These are phyloP conservation scores for Carduelis carduelis DNA, from an alignment of 2,797 vertebrate species.

Conservation along the genomic window DNA sequence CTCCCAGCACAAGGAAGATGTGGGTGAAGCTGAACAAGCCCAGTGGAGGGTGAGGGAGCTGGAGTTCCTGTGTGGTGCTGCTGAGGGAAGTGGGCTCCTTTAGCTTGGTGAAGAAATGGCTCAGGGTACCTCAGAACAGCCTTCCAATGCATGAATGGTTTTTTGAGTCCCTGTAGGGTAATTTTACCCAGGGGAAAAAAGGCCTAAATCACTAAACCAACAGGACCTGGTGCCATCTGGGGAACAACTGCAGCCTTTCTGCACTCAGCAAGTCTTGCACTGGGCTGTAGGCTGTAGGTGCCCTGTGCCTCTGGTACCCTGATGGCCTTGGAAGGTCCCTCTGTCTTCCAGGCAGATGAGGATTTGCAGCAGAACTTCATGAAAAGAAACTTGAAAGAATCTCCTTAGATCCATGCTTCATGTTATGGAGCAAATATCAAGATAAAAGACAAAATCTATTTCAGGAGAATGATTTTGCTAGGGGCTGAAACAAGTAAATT, in stretches of 20 bases:
- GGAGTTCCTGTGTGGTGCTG: neutral
- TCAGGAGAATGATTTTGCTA: neutral
- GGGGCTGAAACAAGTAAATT: neutral
- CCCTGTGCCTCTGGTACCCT: neutral
- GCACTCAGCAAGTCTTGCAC: rapidly evolving
- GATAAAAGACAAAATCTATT: neutral
- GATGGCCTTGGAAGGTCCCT: neutral
- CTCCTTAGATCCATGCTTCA: neutral
- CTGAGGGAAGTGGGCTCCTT: neutral
- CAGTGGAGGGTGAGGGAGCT: neutral
- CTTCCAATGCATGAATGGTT: neutral
- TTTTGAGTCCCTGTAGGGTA: neutral
- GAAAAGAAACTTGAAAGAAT: neutral
- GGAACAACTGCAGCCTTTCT: neutral
- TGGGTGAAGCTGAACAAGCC: neutral
- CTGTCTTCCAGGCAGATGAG: neutral
- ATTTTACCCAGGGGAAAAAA: neutral
- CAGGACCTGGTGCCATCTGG: neutral
- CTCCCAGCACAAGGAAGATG: too few relatives aligned
- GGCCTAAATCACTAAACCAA: neutral
- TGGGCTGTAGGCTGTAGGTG: neutral
- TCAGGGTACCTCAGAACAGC: neutral
- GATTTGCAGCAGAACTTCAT: neutral
- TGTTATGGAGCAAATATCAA: neutral
- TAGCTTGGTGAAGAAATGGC: neutral